These are phyloP conservation scores for Platygyra sinensis DNA, from an alignment of 64 coral and sea anemone genomes.

Conservation along the genomic window DNA sequence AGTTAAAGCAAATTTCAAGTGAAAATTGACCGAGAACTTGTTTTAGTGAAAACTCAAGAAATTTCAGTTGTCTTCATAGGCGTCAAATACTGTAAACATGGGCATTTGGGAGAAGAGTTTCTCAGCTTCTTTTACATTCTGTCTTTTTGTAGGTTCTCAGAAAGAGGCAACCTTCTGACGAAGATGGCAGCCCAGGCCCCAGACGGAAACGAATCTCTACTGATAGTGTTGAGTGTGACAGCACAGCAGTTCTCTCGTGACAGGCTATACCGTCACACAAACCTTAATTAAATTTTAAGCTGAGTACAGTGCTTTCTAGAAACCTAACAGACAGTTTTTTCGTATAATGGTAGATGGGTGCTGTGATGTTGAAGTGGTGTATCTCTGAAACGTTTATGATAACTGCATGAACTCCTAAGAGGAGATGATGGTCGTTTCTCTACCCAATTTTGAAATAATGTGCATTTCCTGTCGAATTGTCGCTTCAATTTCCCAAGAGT, in stretches of 20 bases:
- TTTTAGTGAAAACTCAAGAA: too few species aligned
- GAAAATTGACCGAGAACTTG: too few species aligned
- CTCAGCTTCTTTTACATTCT: background rate
- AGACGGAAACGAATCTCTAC: slow-evolving; percentile 27
- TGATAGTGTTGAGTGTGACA: slow-evolving; percentile 14
- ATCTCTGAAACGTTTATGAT: too few species aligned
- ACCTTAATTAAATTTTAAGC: background rate
- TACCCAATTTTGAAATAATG: too few species aligned
- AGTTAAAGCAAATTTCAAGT: too few species aligned
- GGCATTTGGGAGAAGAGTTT: too few species aligned
- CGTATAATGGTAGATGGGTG: background rate
- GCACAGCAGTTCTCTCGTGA: slow-evolving; percentile 23
- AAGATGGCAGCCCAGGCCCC: background rate
- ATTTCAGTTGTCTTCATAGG: too few species aligned
- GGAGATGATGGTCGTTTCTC: too few species aligned
- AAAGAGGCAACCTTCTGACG: slow-evolving; percentile 22
- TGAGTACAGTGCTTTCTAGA: background rate
- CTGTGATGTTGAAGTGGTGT: background rate
- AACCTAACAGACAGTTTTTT: background rate
- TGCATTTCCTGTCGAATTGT: too few species aligned
- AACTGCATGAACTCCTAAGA: too few species aligned
- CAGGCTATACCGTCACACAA: background rate
- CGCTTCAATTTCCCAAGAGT: too few species aligned
- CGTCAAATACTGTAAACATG: too few species aligned
- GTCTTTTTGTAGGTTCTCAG: background rate